Conservation (phyloP, 2,888 invertebrate species). For the Keiferia lycopersicella region DNA sequence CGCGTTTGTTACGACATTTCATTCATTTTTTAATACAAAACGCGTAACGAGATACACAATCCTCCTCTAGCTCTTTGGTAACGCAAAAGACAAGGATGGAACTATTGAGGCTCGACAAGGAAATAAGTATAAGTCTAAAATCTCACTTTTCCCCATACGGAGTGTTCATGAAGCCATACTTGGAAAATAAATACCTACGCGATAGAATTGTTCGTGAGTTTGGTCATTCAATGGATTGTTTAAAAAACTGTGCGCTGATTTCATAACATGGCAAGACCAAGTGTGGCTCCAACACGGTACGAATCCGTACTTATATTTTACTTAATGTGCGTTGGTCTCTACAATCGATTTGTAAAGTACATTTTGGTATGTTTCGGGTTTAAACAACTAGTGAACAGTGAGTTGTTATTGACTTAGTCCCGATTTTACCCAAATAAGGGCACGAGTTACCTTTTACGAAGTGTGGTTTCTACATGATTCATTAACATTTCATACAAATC, state of each 20-base stretch:
- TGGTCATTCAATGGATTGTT: constrained; percentile 41
- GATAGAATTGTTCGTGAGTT: constrained; percentile 35
- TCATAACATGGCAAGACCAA: constrained; percentile 39
- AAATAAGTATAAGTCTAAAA: constrained; percentile 52
- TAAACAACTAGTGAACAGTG: constrained; percentile 57
- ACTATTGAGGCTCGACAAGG: constrained; percentile 55
- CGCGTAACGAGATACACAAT: constrained; percentile 20
- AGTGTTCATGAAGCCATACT: constrained; percentile 48
- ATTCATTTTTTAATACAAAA: constrained; percentile 11
- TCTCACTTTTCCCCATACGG: constrained; percentile 54
- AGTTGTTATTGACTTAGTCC: constrained; percentile 39
- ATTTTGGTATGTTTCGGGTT: constrained; percentile 55
- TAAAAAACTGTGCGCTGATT: constrained; percentile 32
- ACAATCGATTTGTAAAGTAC: constrained; percentile 62
- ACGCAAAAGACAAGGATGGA: constrained; percentile 30
- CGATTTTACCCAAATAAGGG: constrained; percentile 49
- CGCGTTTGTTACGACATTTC: constrained; percentile 18
- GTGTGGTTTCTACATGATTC: constrained; percentile 54
- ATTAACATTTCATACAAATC: constrained; percentile 63
- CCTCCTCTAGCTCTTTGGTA: constrained; percentile 28
- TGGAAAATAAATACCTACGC: constrained; percentile 32
- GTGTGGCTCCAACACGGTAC: constrained; percentile 37
- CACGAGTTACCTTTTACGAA: constrained; percentile 48
- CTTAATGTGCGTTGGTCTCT: constrained; percentile 63
- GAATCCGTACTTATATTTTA: constrained; percentile 4